A percentile compares a stretch with the other conserved stretches of the same genome.
Conservation (phyloP, 2,888 invertebrate species). For the Melinaea menophilus region DNA sequence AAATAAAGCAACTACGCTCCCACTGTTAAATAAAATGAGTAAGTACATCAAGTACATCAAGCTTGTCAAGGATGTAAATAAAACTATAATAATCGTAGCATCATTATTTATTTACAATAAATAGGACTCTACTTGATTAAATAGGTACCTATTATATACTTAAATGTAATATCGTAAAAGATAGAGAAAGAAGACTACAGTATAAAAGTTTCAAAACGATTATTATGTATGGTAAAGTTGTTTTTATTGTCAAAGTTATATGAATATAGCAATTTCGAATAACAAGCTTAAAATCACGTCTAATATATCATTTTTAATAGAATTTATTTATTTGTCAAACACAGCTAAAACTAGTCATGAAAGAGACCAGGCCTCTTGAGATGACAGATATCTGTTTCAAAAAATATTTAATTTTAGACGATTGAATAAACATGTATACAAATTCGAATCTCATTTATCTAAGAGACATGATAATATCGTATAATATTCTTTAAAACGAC, state of each 20-base stretch:
- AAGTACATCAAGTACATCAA: too few species aligned
- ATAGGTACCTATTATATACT: slow-evolving; percentile 42
- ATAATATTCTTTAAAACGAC: not conserved
- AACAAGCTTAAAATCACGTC: slow-evolving; percentile 33
- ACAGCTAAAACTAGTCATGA: slow-evolving; percentile 67
- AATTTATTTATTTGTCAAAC: slow-evolving; percentile 71
- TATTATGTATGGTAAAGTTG: slow-evolving; percentile 49
- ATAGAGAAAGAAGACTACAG: slow-evolving; percentile 40
- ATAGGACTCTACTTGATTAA: slow-evolving; percentile 52
- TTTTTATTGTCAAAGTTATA: slow-evolving; percentile 58
- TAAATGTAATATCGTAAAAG: slow-evolving; percentile 29
- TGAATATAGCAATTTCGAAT: slow-evolving; percentile 9
- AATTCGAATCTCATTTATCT: slow-evolving; percentile 28
- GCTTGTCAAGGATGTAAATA: slow-evolving; percentile 12
- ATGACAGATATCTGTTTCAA: slow-evolving; percentile 11
- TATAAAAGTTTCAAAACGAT: slow-evolving; percentile 54
- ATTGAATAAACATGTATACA: slow-evolving; percentile 17
- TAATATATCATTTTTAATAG: slow-evolving; percentile 12
- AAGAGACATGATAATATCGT: slow-evolving; percentile 27
- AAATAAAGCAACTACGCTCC: too few species aligned
- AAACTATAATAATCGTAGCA: slow-evolving; percentile 23
- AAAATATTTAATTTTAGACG: not conserved
- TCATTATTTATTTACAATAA: slow-evolving; percentile 60
- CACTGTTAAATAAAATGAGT: not conserved
- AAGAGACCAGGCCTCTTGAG: slow-evolving; percentile 39